Conservation (phyloP, 1,140 invertebrate species). For the Micrasema minimum region DNA sequence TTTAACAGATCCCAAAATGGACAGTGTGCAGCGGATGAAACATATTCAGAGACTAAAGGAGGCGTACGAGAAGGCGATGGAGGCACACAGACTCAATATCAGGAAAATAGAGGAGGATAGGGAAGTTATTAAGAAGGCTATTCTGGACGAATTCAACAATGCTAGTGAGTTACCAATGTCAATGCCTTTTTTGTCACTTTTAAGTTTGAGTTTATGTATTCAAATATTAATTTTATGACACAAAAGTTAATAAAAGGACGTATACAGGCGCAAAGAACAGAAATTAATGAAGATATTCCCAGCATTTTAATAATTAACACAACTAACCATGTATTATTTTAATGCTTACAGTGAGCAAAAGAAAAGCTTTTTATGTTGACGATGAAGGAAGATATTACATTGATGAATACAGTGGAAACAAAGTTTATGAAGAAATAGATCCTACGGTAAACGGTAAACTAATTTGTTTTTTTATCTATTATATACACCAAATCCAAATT, state of each 20-base stretch:
- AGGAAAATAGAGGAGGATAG: slow-evolving; percentile 25
- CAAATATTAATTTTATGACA: no score
- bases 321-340: no score
- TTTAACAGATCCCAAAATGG: slow-evolving; percentile 15
- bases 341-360: slow-evolving; percentile 21
- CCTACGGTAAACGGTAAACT: slow-evolving; percentile 9
- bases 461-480: no score
- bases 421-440: slow-evolving; percentile 15
- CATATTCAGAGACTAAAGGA: slow-evolving; percentile 21
- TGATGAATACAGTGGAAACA: neutral
- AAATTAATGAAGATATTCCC: neutral
- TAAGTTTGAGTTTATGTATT: no score
- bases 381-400: slow-evolving; percentile 18
- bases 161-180: slow-evolving; percentile 13
- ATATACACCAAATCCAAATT: no score
- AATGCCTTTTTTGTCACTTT: no score
- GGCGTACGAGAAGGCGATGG: slow-evolving; percentile 17
- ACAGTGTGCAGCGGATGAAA: slow-evolving; percentile 3
- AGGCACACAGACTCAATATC: slow-evolving; percentile 4
- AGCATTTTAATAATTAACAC: no score
- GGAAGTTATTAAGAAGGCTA: slow-evolving; percentile 22
- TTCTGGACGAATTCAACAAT: slow-evolving; percentile 20
- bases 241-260: no score
- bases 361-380: slow-evolving; percentile 3
- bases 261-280: no score